phyloP scores from a whole-genome alignment of 2,888 invertebrate species.

The Ormia ochracea region DNA sequence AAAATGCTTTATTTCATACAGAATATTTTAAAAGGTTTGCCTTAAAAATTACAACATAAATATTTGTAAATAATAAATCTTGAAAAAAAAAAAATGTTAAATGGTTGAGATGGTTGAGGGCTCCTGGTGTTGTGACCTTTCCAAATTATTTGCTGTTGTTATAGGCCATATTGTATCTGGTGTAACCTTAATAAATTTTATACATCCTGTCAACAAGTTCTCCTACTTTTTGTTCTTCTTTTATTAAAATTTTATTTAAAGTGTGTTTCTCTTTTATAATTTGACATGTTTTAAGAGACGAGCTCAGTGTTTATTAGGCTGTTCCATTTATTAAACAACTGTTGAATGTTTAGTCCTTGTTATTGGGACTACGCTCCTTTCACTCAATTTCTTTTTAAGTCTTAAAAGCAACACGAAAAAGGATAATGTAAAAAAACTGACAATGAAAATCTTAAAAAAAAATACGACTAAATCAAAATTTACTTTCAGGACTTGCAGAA shows the following conservation, averaged over 20 bases:
- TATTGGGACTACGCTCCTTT: slow-evolving; percentile 67
- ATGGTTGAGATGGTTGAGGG: no score
- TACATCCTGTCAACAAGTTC: no score
- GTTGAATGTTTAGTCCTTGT: not conserved
- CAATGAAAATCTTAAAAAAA: not conserved
- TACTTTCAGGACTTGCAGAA: no score
- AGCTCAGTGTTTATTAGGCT: not conserved
- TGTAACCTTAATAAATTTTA: no score
- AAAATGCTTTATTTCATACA: no score
- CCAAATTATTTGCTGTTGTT: no score
- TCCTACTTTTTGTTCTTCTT: not conserved
- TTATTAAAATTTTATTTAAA: not conserved
- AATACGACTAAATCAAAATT: not conserved
- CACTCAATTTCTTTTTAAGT: slow-evolving; percentile 74
- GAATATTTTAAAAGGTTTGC: no score
- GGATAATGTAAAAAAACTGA: not conserved
- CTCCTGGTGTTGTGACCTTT: no score
- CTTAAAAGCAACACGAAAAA: slow-evolving; percentile 67
- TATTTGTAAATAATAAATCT: no score
- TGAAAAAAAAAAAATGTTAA: no score
- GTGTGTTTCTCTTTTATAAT: not conserved
- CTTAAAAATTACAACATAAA: no score
- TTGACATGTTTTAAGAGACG: not conserved
- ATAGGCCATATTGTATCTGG: no score
- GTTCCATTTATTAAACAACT: not conserved